These are phyloP conservation scores for Pogonocichla stellata DNA, from an alignment of 2,113 vertebrate species.

Conservation along the genomic window DNA sequence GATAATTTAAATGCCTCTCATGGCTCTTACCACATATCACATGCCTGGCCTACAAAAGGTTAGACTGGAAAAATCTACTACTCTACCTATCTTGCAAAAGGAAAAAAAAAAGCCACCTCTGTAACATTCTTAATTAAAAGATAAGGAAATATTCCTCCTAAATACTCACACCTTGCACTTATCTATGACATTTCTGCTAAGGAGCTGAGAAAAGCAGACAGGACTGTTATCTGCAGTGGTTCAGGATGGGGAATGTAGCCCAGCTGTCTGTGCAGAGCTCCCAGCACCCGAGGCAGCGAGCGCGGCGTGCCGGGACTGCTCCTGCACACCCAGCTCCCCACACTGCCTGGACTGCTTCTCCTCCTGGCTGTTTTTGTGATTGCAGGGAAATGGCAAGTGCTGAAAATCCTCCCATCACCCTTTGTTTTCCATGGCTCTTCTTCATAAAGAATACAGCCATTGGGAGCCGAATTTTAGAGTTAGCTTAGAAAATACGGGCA, in stretches of 20 bases:
- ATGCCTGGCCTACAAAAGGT: conserved; percentile 2
- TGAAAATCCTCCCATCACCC: neutral
- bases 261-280: neutral
- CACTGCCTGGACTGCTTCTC: rapidly evolving
- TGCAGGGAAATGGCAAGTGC: neutral
- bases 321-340: neutral
- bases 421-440: neutral
- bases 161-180: conserved; percentile 6
- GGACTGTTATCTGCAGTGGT: neutral
- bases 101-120: neutral
- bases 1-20: conserved; percentile 41
- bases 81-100: neutral
- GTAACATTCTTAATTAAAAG: conserved; percentile 48
- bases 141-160: conserved; percentile 39
- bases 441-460: neutral
- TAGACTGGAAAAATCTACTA: conserved; percentile 12
- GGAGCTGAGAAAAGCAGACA: neutral
- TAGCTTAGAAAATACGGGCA: neutral
- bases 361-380: neutral
- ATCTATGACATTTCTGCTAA: conserved; percentile 7
- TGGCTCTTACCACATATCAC: neutral
- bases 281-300: neutral
- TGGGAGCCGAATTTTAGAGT: neutral
- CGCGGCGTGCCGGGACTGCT: rapidly evolving
- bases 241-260: neutral